These are phyloP conservation scores for Phylloscopus trochilus DNA, from an alignment of 2,113 vertebrate genomes.

Conservation along the genomic window DNA sequence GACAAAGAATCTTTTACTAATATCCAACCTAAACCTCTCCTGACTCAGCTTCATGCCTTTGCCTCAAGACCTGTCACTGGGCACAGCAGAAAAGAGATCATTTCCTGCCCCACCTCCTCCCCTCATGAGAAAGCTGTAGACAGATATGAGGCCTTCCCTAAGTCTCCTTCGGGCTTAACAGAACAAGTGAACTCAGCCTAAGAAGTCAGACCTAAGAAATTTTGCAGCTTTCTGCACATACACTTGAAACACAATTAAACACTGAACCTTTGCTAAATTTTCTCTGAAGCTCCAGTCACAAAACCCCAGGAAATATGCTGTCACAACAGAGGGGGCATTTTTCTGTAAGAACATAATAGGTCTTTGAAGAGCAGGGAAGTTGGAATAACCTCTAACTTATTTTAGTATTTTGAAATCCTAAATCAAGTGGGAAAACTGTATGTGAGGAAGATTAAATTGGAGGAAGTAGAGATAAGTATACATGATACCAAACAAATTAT, in stretches of 20 bases:
- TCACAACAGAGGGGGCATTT: fast-evolving
- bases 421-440: neutral
- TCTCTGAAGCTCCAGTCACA: neutral
- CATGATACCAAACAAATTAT: neutral
- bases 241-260: neutral
- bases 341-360: neutral
- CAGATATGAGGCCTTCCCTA: neutral
- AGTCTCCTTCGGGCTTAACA: neutral
- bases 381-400: neutral
- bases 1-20: neutral
- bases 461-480: neutral
- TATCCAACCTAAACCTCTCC: neutral
- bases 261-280: neutral
- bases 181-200: neutral
- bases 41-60: neutral
- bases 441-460: neutral
- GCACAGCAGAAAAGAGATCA: neutral
- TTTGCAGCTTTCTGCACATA: neutral
- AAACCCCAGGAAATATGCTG: neutral
- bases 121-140: neutral
- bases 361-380: neutral
- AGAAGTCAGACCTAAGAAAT: neutral
- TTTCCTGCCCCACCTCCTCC: neutral
- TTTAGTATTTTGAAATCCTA: neutral
- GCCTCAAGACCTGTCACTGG: fast-evolving